A percentile compares a stretch with the other conserved stretches of the same genome.
Conservation (phyloP, 2,113 vertebrate genomes). For the Gasterosteus nipponicus region DNA sequence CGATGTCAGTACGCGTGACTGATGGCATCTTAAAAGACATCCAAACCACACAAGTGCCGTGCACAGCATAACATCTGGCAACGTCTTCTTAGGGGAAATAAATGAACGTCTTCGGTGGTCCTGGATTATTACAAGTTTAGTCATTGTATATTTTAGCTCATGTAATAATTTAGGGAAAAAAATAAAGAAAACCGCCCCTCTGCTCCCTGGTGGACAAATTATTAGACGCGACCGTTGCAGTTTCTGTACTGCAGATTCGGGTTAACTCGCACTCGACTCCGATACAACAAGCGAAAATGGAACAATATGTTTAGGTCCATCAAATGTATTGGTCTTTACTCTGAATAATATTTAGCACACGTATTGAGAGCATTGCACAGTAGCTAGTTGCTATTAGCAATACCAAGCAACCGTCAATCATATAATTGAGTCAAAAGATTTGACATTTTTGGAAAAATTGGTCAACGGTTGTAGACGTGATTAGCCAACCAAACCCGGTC, state of each 20-base stretch:
- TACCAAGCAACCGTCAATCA: not conserved
- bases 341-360: not conserved
- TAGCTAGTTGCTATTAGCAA: not conserved
- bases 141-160: not conserved
- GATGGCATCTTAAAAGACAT: slow-evolving; percentile 21
- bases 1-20: slow-evolving; percentile 29
- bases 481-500: not conserved
- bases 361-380: not conserved
- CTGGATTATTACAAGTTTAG: not conserved
- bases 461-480: not conserved
- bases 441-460: not conserved
- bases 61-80: not conserved
- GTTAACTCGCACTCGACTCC: not conserved
- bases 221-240: not conserved
- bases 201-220: too few relatives aligned
- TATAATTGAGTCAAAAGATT: not conserved
- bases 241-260: not conserved
- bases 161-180: too few relatives aligned
- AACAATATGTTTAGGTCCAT: not conserved
- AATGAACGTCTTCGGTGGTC: not conserved
- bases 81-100: not conserved
- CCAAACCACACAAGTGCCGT: not conserved
- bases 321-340: not conserved
- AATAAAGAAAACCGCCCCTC: too few relatives aligned
- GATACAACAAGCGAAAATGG: not conserved